Evolutionary conservation across 2,113 vertebrate genomes (phyloP), one percentile per base, ranked within the genome.

Genomic region (Danionella cerebrum): DNA sequence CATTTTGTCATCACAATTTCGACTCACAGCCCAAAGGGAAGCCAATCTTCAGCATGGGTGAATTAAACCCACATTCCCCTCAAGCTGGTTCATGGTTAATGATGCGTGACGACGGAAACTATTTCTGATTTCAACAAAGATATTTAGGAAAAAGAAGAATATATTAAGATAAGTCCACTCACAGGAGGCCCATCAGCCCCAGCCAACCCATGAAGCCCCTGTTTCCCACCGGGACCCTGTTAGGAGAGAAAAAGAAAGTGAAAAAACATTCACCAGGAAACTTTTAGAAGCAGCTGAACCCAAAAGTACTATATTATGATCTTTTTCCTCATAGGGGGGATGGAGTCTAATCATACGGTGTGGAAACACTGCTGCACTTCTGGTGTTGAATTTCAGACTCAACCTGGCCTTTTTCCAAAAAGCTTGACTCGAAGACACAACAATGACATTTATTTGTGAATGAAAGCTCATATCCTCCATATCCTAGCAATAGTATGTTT

Each of bases 141-240:
- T 42, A 7, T 16, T 21, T 50, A 22, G 19, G 8, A n/a, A 9
- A 22, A 6, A 18, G 18, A 31, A 22, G 21, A 27, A 45, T 60
- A 41, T 18, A 31, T 52, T 10, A 29, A 52, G n/a, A 18, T 42
- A 36, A 59, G 8, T 33, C 14, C 33, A 90, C 95, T 93, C 85
- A 99, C 96, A 50, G 94, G 93, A 77, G 94, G 95, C 1, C 96
- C 96, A 72, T 99, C 96, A 51, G 96, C 86, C 71, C 96, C 96
- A 19, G 84, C 53, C 71, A 99, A 89, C 9, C 96, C 96, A 18
- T 82, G 87, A 60, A 99, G 86, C 19, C 96, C 96, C 72, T 91
- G 87, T 78, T 94, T 97, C 71, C 96, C 96, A 63, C 88, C 83
- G 5, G 96, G 96, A 73, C 96, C 96, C 96, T 99, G 79, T 70